A percentile compares a stretch with the other conserved stretches of the same genome.
phyloP scores from a whole-genome alignment of 2,888 invertebrate species.

The Plebejus anna region DNA sequence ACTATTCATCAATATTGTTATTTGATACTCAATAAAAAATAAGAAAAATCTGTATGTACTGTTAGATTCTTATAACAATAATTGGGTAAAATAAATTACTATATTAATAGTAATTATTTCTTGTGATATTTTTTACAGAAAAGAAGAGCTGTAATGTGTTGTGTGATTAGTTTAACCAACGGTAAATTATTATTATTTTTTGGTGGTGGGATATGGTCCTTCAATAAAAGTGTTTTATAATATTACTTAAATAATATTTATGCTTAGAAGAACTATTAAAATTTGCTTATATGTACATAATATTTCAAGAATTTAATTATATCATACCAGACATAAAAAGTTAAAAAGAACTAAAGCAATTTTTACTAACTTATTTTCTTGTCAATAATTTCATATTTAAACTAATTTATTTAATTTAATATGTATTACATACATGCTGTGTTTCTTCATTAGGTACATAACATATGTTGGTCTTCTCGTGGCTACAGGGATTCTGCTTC shows the following conservation, averaged over 20 bases:
- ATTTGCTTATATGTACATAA: background rate
- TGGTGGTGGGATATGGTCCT: constrained; percentile 49
- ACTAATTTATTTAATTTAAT: background rate
- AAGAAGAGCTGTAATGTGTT: constrained; percentile 59
- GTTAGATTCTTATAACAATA: background rate
- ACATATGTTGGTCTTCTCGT: constrained; percentile 92
- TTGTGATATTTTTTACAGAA: constrained; percentile 62
- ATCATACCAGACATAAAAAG: background rate
- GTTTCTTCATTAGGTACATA: constrained; percentile 80
- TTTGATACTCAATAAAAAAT: background rate
- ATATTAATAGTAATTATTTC: constrained; percentile 32
- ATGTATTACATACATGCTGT: background rate
- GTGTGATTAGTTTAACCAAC: constrained; percentile 45
- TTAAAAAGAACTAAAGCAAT: background rate
- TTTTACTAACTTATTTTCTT: background rate
- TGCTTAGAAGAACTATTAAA: background rate
- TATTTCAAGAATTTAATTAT: background rate
- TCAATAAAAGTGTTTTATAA: background rate
- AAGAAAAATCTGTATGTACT: background rate
- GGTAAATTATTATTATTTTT: constrained; percentile 52
- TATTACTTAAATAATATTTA: constrained; percentile 11
- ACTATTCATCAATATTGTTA: too few relatives aligned
- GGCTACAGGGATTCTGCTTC: constrained; percentile 91
- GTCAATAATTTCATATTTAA: background rate
- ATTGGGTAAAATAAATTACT: constrained; percentile 23